Evolutionary conservation across 2,888 invertebrate genomes (phyloP), one percentile per base, ranked within the genome.

Genomic region (Cryptosula pallasiana): DNA sequence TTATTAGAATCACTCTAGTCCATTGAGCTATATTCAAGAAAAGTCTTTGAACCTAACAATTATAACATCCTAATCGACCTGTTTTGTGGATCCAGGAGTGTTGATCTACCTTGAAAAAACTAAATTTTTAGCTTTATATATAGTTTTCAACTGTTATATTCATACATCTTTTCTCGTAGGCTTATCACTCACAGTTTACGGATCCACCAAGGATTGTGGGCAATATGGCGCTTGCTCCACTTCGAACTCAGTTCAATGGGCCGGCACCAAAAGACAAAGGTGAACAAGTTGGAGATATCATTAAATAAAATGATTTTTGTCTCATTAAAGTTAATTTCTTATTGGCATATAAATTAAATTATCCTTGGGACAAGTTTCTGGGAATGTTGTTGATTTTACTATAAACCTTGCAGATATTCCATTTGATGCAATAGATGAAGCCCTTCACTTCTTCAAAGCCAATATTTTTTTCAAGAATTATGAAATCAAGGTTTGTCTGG

Each of bases 401-500:
- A 45, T 45, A 72, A 77, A 70, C 72, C 69, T 79, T 79, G 77
- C 81, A 80, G 87, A 86, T n/a, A 89, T 89, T 71, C 91, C 92
- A 63, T 88, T 89, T 77, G 99, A 99, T 86, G 92, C 99, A 76
- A 92, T 99, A 78, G 99, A 99, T 86, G 99, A 99, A 88, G 94
- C 97, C 71, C 88, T 99, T 45, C 92, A 92, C 81, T 99, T 90
- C 85, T 99, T 99, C 86, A 98, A 96, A 87, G 97, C 99, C 0
- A 99, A 99, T 87, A 96, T 99, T 0, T 99, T 99, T 87, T 99
- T 99, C 85, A 90, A 97, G 77, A 97, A 95, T 45, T 99, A 97
- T 86, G 98, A 99, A 88, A 95, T 99, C 74, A 97, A 97, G 90
- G 94, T 94, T 86, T 78, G 77, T 63, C 20, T 45, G n/a, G n/a